A percentile compares a stretch with the other conserved stretches of the same genome.
These are phyloP conservation scores for Scaptomyza hsui DNA, from an alignment of 1,140 invertebrate genomes.

Conservation along the genomic window DNA sequence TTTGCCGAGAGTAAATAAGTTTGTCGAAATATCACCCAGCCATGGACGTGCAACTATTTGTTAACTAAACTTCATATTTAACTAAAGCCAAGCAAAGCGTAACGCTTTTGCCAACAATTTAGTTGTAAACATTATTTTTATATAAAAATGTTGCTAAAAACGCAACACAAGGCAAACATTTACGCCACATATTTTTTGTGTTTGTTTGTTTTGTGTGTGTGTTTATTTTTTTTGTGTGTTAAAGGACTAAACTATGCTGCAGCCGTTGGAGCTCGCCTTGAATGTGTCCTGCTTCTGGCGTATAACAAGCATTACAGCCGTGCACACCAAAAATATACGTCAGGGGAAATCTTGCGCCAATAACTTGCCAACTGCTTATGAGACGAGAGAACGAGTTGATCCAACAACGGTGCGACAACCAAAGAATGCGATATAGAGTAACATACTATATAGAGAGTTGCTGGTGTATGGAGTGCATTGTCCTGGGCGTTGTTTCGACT, in stretches of 20 bases:
- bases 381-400: conserved; percentile 51
- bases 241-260: conserved; percentile 57
- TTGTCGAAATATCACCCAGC: conserved; percentile 64
- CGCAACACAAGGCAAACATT: conserved; percentile 79
- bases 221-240: conserved; percentile 19
- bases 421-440: neutral
- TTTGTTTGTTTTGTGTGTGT: conserved; percentile 10
- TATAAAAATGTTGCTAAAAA: conserved; percentile 75
- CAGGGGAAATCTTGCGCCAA: conserved; percentile 74
- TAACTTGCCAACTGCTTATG: conserved; percentile 80
- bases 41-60: conserved; percentile 67
- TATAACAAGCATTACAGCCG: neutral
- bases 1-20: conserved; percentile 75
- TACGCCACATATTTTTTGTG: conserved; percentile 64
- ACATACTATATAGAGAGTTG: neutral
- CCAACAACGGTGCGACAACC: conserved; percentile 36
- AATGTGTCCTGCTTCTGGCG: conserved; percentile 30
- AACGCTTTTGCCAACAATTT: conserved; percentile 46
- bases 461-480: conserved; percentile 10
- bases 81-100: conserved; percentile 56
- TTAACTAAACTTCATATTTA: conserved; percentile 68
- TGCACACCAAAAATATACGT: conserved; percentile 33
- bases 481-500: conserved; percentile 25
- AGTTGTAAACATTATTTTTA: conserved; percentile 70
- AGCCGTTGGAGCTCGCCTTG: conserved; percentile 59